Base-by-base conservation (phyloP, 2,797 vertebrate genomes). In the Sebastes kiyomatsui region DNA sequence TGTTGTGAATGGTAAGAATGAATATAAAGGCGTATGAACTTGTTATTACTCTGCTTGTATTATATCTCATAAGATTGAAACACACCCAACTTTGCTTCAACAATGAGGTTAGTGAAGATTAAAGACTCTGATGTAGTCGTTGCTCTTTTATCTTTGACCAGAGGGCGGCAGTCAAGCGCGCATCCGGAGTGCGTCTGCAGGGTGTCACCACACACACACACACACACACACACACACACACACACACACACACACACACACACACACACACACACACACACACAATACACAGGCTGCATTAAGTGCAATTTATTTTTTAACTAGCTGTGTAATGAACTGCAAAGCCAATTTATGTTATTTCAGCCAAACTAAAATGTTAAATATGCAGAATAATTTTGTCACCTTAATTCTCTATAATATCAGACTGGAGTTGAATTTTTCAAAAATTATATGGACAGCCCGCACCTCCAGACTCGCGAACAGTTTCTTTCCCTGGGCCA, bases 161-260 rank as follows among this genome's bases (percentile, higher is more conserved):
- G 81, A 33, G 23, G 91, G 80, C 2, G 94, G 94, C 94, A 91
- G 90, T 77, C 67, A 69, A 74, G 86, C 16, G 79, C 38, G 13
- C 10, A 28, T 77, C 16, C 3, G 54, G 56, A 62, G 42, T 2
- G 49, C 6, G 13, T 77, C 67, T 83, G 56, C 71, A 49, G 68
- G 76, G 73, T 75, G 65, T 65, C 55, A 8, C 30, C 54, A 61
- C 55, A 68, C 38, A 60, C 35, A 30, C 35, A 42, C 38, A 42
- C 35, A 38, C 35, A 38, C 35, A 38, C 38, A 35, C 33, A 35
- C 33, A 12, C 46, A 25, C 22, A 14, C 60, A 32, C 33, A 35
- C 35, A 35, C 35, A 42, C 14, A 42, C 38, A 42, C 38, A 42
- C 38, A 42, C 35, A 38, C 35, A 38, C 35, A 38, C 38, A 35